Conservation (phyloP, 2,797 vertebrate species). For the Karalla daura region DNA sequence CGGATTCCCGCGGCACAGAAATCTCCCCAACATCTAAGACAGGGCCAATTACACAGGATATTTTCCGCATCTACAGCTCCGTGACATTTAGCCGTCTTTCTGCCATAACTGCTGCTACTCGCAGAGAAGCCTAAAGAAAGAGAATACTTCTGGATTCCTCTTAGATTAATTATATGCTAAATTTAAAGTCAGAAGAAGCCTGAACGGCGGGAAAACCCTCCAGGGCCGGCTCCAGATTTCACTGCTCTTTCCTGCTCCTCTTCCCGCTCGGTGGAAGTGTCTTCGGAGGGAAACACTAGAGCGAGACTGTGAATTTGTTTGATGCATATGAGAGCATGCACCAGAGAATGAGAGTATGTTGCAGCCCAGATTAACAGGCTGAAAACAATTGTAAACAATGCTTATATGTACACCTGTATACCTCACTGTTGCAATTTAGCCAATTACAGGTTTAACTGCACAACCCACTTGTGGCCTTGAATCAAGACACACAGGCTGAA, state of each 20-base stretch:
- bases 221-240: slow-evolving; percentile 7
- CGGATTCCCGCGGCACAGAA: slow-evolving; percentile 41
- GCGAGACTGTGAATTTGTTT: too few relatives aligned
- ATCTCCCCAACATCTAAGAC: slow-evolving; percentile 43
- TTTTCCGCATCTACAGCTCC: slow-evolving; percentile 50
- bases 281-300: too few relatives aligned
- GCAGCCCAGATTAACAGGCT: too few relatives aligned
- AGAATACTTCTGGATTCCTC: slow-evolving; percentile 52
- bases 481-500: too few relatives aligned
- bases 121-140: slow-evolving; percentile 31
- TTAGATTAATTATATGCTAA: slow-evolving; percentile 69
- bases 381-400: too few relatives aligned
- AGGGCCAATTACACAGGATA: slow-evolving; percentile 66
- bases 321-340: too few relatives aligned
- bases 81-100: slow-evolving; percentile 55
- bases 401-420: too few relatives aligned
- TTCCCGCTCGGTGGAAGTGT: too few relatives aligned
- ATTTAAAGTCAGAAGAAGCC: slow-evolving; percentile 56
- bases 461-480: too few relatives aligned
- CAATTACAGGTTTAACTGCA: too few relatives aligned
- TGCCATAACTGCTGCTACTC: slow-evolving; percentile 66
- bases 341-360: too few relatives aligned
- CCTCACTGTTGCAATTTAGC: too few relatives aligned
- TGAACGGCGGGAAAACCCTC: slow-evolving; percentile 46
- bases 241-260: slow-evolving; percentile 13